phyloP scores from a whole-genome alignment of 2,797 vertebrate genomes.

The Heliangelus exortis region DNA sequence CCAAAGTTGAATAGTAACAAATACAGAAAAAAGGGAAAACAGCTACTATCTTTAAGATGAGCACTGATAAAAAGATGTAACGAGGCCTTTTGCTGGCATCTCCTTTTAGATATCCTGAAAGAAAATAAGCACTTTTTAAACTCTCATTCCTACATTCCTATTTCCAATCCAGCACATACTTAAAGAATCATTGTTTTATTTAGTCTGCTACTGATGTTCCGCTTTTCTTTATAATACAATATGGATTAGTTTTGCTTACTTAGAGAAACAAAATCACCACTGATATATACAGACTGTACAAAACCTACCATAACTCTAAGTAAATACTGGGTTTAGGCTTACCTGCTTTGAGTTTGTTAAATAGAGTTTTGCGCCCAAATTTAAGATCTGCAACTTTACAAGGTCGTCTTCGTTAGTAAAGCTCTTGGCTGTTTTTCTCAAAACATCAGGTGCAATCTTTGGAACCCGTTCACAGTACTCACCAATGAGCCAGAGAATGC shows the following conservation, averaged over 20 bases:
- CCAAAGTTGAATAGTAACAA: not conserved
- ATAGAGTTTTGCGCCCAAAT: constrained; percentile 94
- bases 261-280: not conserved
- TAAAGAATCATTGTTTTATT: not conserved
- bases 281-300: not conserved
- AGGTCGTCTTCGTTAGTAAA: constrained; percentile 95
- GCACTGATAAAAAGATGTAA: not conserved
- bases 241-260: not conserved
- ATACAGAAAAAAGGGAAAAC: not conserved
- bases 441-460: constrained; percentile 94
- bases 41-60: not conserved
- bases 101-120: not conserved
- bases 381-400: constrained; percentile 94
- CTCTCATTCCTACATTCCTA: not conserved
- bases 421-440: constrained; percentile 93
- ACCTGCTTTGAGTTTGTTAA: constrained; percentile 99
- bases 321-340: not conserved
- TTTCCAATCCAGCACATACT: not conserved
- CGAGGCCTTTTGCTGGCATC: accelerated
- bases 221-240: not conserved
- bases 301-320: not conserved
- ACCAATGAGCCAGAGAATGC: constrained; percentile 97
- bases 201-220: not conserved
- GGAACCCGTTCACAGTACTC: constrained; percentile 97
- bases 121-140: not conserved